A percentile compares a stretch with the other conserved stretches of the same genome.
phyloP scores from a whole-genome alignment of 2,113 vertebrate species.

The Hypanus sabinus region DNA sequence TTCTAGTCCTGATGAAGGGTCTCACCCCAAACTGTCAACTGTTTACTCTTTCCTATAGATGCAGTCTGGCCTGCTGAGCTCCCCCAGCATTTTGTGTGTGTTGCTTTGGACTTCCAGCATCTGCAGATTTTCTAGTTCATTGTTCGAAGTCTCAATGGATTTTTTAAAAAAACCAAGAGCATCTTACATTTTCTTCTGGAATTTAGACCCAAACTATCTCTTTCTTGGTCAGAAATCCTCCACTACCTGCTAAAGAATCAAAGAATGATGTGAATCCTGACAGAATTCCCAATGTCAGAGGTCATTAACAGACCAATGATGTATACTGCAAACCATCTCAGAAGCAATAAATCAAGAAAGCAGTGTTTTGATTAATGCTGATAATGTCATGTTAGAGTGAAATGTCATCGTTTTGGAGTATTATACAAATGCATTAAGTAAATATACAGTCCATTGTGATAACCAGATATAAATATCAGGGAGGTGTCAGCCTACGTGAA shows the following conservation, averaged over 20 bases:
- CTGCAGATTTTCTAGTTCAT: no score
- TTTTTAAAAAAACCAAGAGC: not conserved
- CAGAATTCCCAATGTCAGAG: not conserved
- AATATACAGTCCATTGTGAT: not conserved
- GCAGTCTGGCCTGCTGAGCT: no score
- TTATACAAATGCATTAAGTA: not conserved
- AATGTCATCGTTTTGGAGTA: not conserved
- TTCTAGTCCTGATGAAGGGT: no score
- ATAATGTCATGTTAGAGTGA: not conserved
- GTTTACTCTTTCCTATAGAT: no score
- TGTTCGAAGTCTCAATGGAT: no score
- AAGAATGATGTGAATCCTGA: not conserved
- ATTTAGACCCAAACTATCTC: not conserved
- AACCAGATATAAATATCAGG: not conserved
- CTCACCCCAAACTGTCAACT: no score
- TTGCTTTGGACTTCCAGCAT: no score
- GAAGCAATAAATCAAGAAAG: not conserved
- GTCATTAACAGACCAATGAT: not conserved
- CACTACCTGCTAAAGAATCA: not conserved
- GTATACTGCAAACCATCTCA: not conserved
- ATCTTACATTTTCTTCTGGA: not conserved
- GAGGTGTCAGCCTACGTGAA: not conserved
- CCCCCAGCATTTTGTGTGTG: no score
- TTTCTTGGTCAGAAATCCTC: not conserved
- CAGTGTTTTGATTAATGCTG: not conserved